Evolutionary conservation across 2,888 invertebrate genomes (phyloP).

Genomic region (Cosmorhoe ocellata): DNA sequence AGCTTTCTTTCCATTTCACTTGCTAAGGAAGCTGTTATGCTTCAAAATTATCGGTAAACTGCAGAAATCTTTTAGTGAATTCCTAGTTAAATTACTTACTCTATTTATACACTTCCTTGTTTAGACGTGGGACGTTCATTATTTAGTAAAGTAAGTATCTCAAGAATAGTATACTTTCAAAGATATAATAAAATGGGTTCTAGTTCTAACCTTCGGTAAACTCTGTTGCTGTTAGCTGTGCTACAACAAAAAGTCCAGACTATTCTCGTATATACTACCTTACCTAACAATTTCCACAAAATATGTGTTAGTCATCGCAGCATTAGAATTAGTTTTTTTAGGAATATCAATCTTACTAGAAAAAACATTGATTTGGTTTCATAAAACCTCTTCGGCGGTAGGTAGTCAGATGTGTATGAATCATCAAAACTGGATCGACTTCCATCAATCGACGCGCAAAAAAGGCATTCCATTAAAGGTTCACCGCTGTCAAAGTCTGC

Average conservation of each 20-base stretch:
- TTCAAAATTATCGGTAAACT: slow-evolving; percentile 57
- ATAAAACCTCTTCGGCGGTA: slow-evolving; percentile 26
- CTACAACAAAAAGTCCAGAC: slow-evolving; percentile 11
- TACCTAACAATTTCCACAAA: slow-evolving; percentile 10
- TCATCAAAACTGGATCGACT: slow-evolving; percentile 59
- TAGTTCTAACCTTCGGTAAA: slow-evolving; percentile 51
- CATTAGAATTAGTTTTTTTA: too few relatives aligned
- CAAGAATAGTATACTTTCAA: slow-evolving; percentile 50
- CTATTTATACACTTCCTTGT: slow-evolving; percentile 66
- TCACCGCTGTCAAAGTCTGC: slow-evolving; percentile 49
- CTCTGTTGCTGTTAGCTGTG: slow-evolving; percentile 21
- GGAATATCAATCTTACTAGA: slow-evolving; percentile 19
- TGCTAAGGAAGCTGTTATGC: slow-evolving; percentile 48
- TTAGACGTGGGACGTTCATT: slow-evolving; percentile 59
- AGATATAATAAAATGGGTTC: slow-evolving; percentile 49
- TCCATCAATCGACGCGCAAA: slow-evolving; percentile 55
- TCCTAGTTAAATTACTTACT: slow-evolving; percentile 58
- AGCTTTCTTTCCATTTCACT: slow-evolving; percentile 35
- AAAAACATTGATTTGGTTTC: background rate
- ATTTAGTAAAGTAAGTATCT: slow-evolving; percentile 58
- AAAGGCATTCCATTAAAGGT: slow-evolving; percentile 59
- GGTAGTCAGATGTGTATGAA: slow-evolving; percentile 54
- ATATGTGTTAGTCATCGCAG: too few relatives aligned
- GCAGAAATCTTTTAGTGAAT: slow-evolving; percentile 54
- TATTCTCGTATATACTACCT: slow-evolving; percentile 9